These are phyloP conservation scores for Coelopa frigida DNA, from an alignment of 1,140 invertebrate genomes.

Conservation along the genomic window DNA sequence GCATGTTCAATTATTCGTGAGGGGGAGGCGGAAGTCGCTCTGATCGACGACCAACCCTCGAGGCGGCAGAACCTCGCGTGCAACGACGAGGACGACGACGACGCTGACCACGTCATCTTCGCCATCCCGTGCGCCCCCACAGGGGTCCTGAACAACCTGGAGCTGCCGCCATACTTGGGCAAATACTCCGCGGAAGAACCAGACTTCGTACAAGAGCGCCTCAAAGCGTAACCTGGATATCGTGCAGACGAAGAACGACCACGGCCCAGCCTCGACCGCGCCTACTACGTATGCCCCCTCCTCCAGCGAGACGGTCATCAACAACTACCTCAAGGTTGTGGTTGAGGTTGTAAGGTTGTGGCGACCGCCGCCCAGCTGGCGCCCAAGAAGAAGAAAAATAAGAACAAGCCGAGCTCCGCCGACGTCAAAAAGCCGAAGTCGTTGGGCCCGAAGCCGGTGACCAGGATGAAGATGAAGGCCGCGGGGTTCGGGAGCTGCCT, in stretches of 20 bases:
- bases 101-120: too few relatives aligned
- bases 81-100: too few relatives aligned
- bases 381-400: slow-evolving; percentile 38
- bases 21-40: too few relatives aligned
- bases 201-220: neutral
- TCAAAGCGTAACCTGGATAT: slow-evolving; percentile 1
- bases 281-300: neutral
- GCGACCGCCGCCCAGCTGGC: slow-evolving; percentile 22
- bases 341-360: too few relatives aligned
- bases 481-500: slow-evolving; percentile 30
- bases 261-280: slow-evolving; percentile 4
- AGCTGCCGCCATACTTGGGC: slow-evolving; percentile 29
- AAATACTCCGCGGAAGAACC: slow-evolving; percentile 26
- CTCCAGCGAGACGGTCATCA: slow-evolving; percentile 29
- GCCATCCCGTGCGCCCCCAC: too few relatives aligned
- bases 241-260: slow-evolving; percentile 10
- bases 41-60: too few relatives aligned
- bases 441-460: too few relatives aligned
- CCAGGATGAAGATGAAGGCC: too few relatives aligned
- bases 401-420: too few relatives aligned
- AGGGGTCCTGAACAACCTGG: slow-evolving; percentile 29
- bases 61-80: too few relatives aligned
- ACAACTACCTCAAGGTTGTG: slow-evolving; percentile 38
- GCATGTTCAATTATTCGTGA: too few relatives aligned
- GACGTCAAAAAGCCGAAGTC: too few relatives aligned